A percentile compares a stretch with the other conserved stretches of the same genome.
Conservation (phyloP, 2,113 vertebrate species). For the Notothenia rossii region DNA sequence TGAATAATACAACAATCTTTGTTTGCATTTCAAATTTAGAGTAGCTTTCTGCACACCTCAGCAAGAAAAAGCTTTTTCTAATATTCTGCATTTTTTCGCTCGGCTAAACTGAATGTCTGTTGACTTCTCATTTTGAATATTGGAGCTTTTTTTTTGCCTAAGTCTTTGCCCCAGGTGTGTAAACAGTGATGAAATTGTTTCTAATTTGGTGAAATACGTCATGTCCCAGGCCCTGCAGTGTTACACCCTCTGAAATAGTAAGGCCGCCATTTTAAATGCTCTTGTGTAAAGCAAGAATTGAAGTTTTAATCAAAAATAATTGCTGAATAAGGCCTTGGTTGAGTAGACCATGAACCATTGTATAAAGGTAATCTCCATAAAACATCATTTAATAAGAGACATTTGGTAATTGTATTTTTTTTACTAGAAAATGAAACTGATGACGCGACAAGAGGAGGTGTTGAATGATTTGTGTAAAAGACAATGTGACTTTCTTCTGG, state of each 20-base stretch:
- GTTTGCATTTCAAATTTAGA: neutral
- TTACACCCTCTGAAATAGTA: conserved; percentile 36
- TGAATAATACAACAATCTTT: neutral
- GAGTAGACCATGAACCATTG: neutral
- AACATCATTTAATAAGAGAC: neutral
- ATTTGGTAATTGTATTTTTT: neutral
- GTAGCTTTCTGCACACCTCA: neutral
- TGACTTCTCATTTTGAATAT: conserved; percentile 49
- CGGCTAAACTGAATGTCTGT: conserved; percentile 29
- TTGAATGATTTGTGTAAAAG: neutral
- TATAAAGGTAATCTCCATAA: neutral
- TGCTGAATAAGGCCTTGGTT: conserved; percentile 12
- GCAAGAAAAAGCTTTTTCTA: conserved; percentile 12
- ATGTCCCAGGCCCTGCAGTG: conserved; percentile 27
- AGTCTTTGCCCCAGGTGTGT: conserved; percentile 54
- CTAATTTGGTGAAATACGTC: conserved; percentile 62
- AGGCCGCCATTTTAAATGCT: conserved; percentile 28
- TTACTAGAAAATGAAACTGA: conserved; percentile 11
- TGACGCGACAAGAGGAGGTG: neutral
- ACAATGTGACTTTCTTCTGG: neutral
- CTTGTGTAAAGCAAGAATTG: conserved; percentile 37
- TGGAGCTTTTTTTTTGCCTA: conserved; percentile 39
- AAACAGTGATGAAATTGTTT: conserved; percentile 72
- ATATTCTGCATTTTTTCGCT: conserved; percentile 25
- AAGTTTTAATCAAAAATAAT: neutral